Base-by-base conservation (phyloP, 2,113 vertebrate genomes). In the Hemiscyllium ocellatum region DNA sequence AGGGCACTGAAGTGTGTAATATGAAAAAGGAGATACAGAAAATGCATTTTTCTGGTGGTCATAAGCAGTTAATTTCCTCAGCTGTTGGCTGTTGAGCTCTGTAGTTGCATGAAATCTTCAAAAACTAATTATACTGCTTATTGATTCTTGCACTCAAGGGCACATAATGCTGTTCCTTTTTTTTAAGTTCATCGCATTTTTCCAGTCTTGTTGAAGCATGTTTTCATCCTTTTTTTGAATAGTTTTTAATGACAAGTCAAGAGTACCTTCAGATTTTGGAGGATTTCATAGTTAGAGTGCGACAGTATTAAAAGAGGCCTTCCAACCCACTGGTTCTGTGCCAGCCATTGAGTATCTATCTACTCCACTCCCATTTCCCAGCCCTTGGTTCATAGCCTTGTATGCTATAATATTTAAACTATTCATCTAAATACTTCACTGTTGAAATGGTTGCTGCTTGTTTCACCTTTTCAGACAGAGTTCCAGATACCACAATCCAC, bases 81-180 rank as follows among this genome's bases (percentile, higher is more conserved):
- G 94, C 42, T 95, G 22, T 95, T 95, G 24, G 94, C 68, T 95
- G 42, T 76, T 72, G 68, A 72, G 68, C 72, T 95, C 94, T 52
- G 47, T 33, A 52, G 20, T 52, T 76, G 42, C 94, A 47, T 42
- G 37, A 95, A 72, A 69, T 72, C 66, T 95, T 95, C 93, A 72
- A 13, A 95, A 72, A 72, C 17, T 93, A 95, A 95, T n/a, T 70
- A 12, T 83, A 47, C 93, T 72, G 66, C 24, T 95, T 72, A 56
- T 29, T 8, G 22, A 50, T 68, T 24, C 26, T 47, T 72, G 22
- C 37, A 50, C 68, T 72, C 68, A 95, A 50, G 93, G 68, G 93
- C 69, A 95, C 24, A 47, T 72, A 50, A 95, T 72, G 68, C 37
- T 90, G 52, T 90, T 90, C 66, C 68, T 50, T 72, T 95, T 72